These are phyloP conservation scores for Cartodere bifasciata DNA, from an alignment of 2,888 invertebrate genomes.

Conservation along the genomic window DNA sequence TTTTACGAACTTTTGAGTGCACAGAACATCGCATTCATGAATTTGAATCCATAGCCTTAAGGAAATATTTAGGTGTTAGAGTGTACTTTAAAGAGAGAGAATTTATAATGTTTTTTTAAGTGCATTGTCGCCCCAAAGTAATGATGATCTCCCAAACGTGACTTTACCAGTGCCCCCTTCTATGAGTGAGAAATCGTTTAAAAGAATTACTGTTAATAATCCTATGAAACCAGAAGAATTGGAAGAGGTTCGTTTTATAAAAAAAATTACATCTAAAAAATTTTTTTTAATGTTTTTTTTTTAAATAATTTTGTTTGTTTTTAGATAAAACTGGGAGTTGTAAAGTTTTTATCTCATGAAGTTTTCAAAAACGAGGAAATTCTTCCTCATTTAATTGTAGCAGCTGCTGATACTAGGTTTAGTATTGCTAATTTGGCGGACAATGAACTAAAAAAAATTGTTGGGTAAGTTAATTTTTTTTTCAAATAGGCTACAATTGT, in stretches of 20 bases:
- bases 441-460: conserved; percentile 67
- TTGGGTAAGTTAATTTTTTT: conserved; percentile 38
- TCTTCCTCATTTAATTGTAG: conserved; percentile 66
- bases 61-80: no score
- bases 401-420: conserved; percentile 79
- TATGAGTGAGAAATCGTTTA: conserved; percentile 63
- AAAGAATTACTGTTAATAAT: conserved; percentile 58
- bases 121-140: conserved; percentile 24
- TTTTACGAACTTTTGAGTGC: no score
- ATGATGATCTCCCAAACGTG: conserved; percentile 18
- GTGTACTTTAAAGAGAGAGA: no score
- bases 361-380: conserved; percentile 63
- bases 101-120: conserved; percentile 19
- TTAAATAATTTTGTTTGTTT: conserved; percentile 3
- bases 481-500: conserved; percentile 4
- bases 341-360: conserved; percentile 70
- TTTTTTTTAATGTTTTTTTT: conserved; percentile 1
- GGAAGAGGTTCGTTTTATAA: conserved; percentile 48
- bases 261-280: not conserved
- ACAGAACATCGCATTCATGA: no score
- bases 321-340: conserved; percentile 60
- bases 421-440: conserved; percentile 82
- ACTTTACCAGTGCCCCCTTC: conserved; percentile 55
- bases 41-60: no score
- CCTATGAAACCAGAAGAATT: conserved; percentile 65